Evolutionary conservation across 2,113 vertebrate genomes (phyloP).

Genomic region (Hippolais icterina): DNA sequence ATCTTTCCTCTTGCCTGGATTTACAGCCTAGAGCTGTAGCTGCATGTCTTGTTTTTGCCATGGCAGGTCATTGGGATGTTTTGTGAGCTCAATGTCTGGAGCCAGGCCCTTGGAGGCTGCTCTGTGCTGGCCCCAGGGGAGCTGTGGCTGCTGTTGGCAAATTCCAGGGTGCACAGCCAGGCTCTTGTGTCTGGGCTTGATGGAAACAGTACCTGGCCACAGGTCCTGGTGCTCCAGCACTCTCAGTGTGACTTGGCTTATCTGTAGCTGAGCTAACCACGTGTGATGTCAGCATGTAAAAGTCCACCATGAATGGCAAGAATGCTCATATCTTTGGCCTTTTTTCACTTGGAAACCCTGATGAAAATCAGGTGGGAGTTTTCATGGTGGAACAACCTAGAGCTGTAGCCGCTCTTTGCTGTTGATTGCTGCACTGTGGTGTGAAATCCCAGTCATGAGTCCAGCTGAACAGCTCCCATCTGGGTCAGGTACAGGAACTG

Average conservation of each 20-base stretch:
- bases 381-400: background rate
- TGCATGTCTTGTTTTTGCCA: background rate
- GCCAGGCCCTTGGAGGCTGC: background rate
- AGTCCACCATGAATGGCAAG: background rate
- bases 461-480: background rate
- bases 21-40: background rate
- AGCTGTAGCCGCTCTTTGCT: background rate
- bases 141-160: background rate
- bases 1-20: background rate
- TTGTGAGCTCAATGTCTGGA: background rate
- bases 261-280: background rate
- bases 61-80: background rate
- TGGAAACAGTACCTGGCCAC: background rate
- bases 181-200: background rate
- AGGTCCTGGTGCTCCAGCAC: background rate
- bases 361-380: background rate
- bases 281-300: accelerated
- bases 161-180: background rate
- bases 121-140: background rate
- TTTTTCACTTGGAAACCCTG: background rate
- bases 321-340: background rate
- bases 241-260: background rate
- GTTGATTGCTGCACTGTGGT: background rate
- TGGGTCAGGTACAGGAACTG: background rate
- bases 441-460: background rate